A percentile compares a stretch with the other conserved stretches of the same genome.
Evolutionary conservation across 2,113 vertebrate species (phyloP).

Genomic region (Callaeas wilsoni): DNA sequence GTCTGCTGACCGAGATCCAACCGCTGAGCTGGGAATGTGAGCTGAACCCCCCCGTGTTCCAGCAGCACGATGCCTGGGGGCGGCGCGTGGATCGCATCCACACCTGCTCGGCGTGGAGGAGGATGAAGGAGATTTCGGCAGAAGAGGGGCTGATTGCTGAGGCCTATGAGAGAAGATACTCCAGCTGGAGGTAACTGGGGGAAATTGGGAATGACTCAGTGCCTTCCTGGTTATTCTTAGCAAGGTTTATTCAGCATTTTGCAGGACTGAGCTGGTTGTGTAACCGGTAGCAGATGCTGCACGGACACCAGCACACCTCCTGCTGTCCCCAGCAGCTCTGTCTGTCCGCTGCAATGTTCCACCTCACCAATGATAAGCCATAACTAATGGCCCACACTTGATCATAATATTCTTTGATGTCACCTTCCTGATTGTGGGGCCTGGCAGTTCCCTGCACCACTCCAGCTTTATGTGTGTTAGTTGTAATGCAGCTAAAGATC

Average conservation of each 20-base stretch:
- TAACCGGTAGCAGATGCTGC: background rate
- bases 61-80: constrained; percentile 76
- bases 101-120: constrained; percentile 76
- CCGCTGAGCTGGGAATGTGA: constrained; percentile 76
- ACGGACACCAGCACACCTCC: background rate
- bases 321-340: background rate
- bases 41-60: constrained; percentile 70
- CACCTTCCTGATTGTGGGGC: background rate
- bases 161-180: constrained; percentile 76
- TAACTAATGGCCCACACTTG: background rate
- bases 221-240: background rate
- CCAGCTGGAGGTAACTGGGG: constrained; percentile 74
- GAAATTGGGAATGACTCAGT: background rate
- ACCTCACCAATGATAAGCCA: background rate
- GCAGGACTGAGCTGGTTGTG: background rate
- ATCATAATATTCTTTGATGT: background rate
- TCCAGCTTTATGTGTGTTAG: background rate
- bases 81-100: constrained; percentile 71
- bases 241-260: background rate
- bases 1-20: constrained; percentile 66
- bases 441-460: background rate
- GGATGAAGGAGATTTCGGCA: constrained; percentile 77
- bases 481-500: background rate
- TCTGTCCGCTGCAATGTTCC: background rate
- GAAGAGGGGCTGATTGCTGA: constrained; percentile 77